Evolutionary conservation across 30 jellyfish, hydroid and myxozoan genomes (phyloP), one percentile per base, ranked within the genome.

Genomic region (Sanderia malayensis): DNA sequence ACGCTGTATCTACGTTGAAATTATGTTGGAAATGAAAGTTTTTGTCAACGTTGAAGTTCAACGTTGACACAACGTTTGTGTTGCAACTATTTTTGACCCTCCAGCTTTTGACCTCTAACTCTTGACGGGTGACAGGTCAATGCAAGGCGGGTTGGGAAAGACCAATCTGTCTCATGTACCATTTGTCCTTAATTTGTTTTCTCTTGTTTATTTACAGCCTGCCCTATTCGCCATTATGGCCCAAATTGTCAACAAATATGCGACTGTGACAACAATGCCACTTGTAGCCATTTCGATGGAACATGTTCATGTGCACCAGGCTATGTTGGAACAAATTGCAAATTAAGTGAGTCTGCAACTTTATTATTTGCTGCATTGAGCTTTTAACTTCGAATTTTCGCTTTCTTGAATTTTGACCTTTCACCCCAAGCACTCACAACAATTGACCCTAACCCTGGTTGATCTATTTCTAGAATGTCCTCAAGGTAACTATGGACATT

Each of bases 231-330:
- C 17, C 20, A 21, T 20, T 78, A 21, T 44, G 96, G 96, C 8
- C 79, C 73, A 22, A 25, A 73, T 8, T 86, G 96, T 75, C 46
- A 25, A 1, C 80, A 77, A 25, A 46, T 3, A 0, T 86, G 96
- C 79, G 46, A 31, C 22, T 86, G 96, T 64, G 44, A 41, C 37
- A 86, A 86, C 79, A 67, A 86, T 41, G 96, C 88, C 4, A 66
- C 83, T 1, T 86, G 96, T 27, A 79, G 79, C 28, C 71, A 86
- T 25, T 64, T 66, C 26, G 88, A 86, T 70, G 96, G 96, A 24
- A 33, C 37, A 21, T 86, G 96, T 22, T 58, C 71, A 0, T 86
- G 96, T 30, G 27, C 23, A 47, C 76, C 87, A 8, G 96, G 96
- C 1, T 86, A 26, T 71, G 44, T 24, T 58, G 96, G 96, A 0